Percentiles rank a stretch among this genome's conserved stretches.
Conservation (phyloP, 2,113 vertebrate species). For the Upupa epops region DNA sequence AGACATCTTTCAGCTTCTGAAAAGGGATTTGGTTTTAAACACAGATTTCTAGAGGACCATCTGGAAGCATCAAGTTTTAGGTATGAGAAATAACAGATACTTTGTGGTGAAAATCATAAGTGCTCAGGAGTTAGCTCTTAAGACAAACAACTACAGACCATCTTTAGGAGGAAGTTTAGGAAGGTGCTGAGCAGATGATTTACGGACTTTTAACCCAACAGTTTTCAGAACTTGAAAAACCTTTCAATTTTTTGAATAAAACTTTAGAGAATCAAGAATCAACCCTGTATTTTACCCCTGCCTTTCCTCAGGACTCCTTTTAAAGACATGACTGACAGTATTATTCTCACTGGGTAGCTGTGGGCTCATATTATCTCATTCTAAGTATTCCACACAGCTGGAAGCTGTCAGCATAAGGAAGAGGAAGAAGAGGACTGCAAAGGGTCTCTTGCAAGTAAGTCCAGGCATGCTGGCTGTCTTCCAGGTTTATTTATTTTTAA, state of each 20-base stretch:
- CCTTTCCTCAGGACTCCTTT: background rate
- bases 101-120: background rate
- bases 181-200: background rate
- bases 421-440: background rate
- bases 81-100: background rate
- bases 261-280: background rate
- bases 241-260: background rate
- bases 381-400: slow-evolving; percentile 27
- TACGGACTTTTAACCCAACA: background rate
- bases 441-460: background rate
- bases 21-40: background rate
- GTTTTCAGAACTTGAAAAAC: background rate
- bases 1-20: background rate
- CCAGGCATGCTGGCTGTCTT: background rate
- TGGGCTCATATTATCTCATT: background rate
- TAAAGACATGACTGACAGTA: background rate
- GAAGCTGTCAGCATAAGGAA: slow-evolving; percentile 17
- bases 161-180: background rate
- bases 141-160: background rate
- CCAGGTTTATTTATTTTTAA: slow-evolving; percentile 40
- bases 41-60: background rate
- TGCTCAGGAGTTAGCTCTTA: background rate
- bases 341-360: background rate
- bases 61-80: background rate
- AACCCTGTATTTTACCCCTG: background rate